These are phyloP conservation scores for Nansenia antarctica DNA, from an alignment of 2,113 vertebrate species.

Conservation along the genomic window DNA sequence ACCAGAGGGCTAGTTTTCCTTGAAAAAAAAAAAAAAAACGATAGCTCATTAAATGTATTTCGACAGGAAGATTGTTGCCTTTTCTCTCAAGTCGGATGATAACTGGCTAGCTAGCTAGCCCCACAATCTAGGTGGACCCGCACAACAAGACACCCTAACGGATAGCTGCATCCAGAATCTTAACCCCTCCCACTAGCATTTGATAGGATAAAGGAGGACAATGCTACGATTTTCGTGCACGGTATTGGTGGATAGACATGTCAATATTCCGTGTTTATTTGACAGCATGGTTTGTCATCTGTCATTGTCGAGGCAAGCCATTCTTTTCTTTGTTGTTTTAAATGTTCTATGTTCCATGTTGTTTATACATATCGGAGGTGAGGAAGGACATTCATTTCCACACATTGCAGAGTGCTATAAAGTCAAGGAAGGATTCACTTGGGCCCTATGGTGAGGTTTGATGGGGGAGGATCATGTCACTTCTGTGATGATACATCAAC, in stretches of 20 bases:
- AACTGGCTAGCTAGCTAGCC: slow-evolving; percentile 58
- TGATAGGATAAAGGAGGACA: slow-evolving; percentile 45
- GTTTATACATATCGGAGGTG: background rate
- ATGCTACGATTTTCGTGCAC: background rate
- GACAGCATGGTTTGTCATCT: slow-evolving; percentile 28
- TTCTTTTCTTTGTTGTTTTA: background rate
- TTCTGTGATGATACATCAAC: no score
- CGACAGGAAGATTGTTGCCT: slow-evolving; percentile 43
- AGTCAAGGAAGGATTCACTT: no score
- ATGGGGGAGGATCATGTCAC: no score
- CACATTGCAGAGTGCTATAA: no score
- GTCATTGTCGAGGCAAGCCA: background rate
- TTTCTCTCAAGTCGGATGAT: slow-evolving; percentile 59
- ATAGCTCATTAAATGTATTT: slow-evolving; percentile 13
- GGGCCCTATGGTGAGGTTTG: no score
- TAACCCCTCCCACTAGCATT: slow-evolving; percentile 28
- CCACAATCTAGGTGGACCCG: slow-evolving; percentile 54
- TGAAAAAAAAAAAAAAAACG: background rate
- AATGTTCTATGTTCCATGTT: background rate
- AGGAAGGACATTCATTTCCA: background rate
- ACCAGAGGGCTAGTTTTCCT: background rate
- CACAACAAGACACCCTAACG: slow-evolving; percentile 48
- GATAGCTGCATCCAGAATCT: slow-evolving; percentile 36
- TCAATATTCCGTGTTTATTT: slow-evolving; percentile 32
- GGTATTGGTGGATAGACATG: slow-evolving; percentile 19